Percentiles rank a stretch among this genome's conserved stretches.
phyloP scores from a whole-genome alignment of 2,888 invertebrate species.

The Sphecodes monilicornis region DNA sequence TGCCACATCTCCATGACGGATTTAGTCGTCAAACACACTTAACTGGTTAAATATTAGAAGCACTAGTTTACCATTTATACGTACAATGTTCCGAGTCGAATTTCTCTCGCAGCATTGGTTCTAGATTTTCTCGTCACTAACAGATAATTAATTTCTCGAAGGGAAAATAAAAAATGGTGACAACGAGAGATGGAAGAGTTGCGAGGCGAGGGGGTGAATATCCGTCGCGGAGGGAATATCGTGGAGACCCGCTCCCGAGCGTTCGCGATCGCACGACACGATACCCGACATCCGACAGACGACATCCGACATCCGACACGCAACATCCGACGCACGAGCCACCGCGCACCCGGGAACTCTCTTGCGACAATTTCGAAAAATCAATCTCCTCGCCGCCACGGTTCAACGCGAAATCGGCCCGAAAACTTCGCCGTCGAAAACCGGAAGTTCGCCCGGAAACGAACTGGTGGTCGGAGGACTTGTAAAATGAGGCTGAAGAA shows the following conservation, averaged over 20 bases:
- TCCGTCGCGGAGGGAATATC: slow-evolving; percentile 29
- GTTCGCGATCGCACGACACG: slow-evolving; percentile 56
- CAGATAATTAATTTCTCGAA: slow-evolving; percentile 65
- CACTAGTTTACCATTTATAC: too few species aligned
- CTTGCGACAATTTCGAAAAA: slow-evolving; percentile 3
- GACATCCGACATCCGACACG: background rate
- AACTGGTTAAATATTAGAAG: too few species aligned
- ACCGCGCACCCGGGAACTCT: slow-evolving; percentile 36
- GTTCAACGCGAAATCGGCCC: background rate
- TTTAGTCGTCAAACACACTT: too few species aligned
- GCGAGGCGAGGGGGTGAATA: background rate
- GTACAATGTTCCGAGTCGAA: background rate
- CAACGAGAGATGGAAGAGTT: background rate
- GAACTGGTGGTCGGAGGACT: background rate
- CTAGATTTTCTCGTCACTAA: slow-evolving; percentile 42
- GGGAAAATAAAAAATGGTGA: slow-evolving; percentile 23
- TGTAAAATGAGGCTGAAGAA: background rate
- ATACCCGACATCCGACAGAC: slow-evolving; percentile 61
- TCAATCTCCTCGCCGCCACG: background rate
- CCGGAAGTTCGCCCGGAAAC: background rate
- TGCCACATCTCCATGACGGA: too few species aligned
- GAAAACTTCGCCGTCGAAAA: background rate
- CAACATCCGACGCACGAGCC: background rate
- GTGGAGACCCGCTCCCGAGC: slow-evolving; percentile 27
- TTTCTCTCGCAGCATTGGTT: too few species aligned